These are phyloP conservation scores for Lepus timidus DNA, from an alignment of 2,113 vertebrate species.

Conservation along the genomic window DNA sequence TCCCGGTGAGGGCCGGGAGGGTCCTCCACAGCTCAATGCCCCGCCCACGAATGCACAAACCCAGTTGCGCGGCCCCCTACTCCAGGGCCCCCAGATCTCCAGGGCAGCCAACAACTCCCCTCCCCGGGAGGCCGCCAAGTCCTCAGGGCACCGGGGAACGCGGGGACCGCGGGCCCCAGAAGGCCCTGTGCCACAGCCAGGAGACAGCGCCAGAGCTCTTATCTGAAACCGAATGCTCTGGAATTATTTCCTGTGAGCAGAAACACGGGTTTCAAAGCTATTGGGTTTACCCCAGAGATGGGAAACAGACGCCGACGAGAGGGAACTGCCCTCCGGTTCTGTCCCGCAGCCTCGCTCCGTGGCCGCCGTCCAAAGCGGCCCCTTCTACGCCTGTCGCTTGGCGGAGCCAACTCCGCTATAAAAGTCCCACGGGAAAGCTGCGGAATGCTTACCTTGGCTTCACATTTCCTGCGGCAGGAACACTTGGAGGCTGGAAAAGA, in stretches of 20 bases:
- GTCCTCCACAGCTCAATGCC: no score
- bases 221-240: slow-evolving; percentile 50
- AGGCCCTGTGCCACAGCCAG: not conserved
- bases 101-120: rapidly evolving
- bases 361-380: not conserved
- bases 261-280: slow-evolving; percentile 3
- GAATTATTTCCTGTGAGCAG: slow-evolving; percentile 17
- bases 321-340: not conserved
- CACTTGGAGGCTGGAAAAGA: slow-evolving; percentile 88
- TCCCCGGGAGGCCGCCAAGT: not conserved
- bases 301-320: not conserved
- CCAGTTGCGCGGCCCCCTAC: no score
- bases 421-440: slow-evolving; percentile 1
- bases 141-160: not conserved
- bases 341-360: not conserved
- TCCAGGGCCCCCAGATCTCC: not conserved
- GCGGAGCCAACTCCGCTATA: not conserved
- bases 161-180: not conserved
- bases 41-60: not conserved
- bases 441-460: slow-evolving; percentile 86
- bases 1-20: no score
- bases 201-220: not conserved
- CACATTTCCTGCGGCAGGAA: slow-evolving; percentile 88
- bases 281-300: not conserved
- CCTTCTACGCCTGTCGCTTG: not conserved